Evolutionary conservation across 1,140 invertebrate species (phyloP).

Genomic region (Ectropis grisescens): DNA sequence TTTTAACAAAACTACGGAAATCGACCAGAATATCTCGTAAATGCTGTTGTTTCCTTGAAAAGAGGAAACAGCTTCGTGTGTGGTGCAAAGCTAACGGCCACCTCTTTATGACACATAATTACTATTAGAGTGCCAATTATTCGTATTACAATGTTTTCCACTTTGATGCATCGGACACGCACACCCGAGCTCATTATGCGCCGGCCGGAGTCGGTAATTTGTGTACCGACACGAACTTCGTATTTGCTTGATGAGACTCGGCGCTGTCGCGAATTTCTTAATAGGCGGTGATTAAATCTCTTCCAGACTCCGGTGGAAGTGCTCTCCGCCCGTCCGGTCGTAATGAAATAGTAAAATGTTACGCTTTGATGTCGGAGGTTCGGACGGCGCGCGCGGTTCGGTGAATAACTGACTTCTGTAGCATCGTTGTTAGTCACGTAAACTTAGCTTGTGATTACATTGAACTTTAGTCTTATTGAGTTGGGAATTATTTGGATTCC

Average conservation of each 20-base stretch:
- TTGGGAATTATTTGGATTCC: too few relatives aligned
- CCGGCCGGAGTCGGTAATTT: slow-evolving; percentile 13
- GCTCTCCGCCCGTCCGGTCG: slow-evolving; percentile 29
- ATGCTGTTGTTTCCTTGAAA: too few relatives aligned
- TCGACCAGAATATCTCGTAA: too few relatives aligned
- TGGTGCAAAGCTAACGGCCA: slow-evolving; percentile 25
- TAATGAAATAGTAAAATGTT: slow-evolving; percentile 48
- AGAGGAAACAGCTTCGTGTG: too few relatives aligned
- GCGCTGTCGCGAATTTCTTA: not conserved
- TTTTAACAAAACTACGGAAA: too few relatives aligned
- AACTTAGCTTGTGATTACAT: too few relatives aligned
- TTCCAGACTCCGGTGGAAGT: slow-evolving; percentile 18
- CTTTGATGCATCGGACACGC: slow-evolving; percentile 15
- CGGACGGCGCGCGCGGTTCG: too few relatives aligned
- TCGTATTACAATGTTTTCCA: slow-evolving; percentile 21
- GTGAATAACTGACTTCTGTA: too few relatives aligned
- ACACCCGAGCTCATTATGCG: too few relatives aligned
- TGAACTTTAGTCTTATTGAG: too few relatives aligned
- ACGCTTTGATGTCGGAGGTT: slow-evolving; percentile 51
- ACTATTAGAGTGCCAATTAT: slow-evolving; percentile 29
- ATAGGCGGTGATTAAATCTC: slow-evolving; percentile 26
- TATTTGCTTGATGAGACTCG: slow-evolving; percentile 11
- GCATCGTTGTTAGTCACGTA: too few relatives aligned
- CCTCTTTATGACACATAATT: slow-evolving; percentile 27
- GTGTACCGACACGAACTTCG: slow-evolving; percentile 11